These are phyloP conservation scores for Taenaris catops DNA, from an alignment of 2,888 invertebrate species.

Conservation along the genomic window DNA sequence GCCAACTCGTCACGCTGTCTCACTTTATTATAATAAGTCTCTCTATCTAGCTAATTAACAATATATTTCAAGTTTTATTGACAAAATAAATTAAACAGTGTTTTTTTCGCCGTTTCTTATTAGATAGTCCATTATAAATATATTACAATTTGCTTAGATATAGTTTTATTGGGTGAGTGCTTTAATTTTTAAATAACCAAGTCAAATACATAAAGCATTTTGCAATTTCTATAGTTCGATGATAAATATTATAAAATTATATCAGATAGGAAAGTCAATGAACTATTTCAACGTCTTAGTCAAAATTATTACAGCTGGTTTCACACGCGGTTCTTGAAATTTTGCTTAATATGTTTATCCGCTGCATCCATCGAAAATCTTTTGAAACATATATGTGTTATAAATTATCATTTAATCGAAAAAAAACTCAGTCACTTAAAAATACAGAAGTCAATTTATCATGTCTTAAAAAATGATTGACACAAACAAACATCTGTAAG, in stretches of 20 bases:
- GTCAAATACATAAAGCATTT: too few relatives aligned
- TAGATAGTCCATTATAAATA: too few relatives aligned
- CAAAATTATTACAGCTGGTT: conserved; percentile 2
- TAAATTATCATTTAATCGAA: conserved; percentile 9
- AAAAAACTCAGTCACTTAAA: conserved; percentile 11
- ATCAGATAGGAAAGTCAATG: background rate
- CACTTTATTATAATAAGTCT: conserved; percentile 7
- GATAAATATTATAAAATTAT: background rate
- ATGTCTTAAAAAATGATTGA: conserved; percentile 33
- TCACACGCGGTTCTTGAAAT: background rate
- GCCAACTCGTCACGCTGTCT: conserved; percentile 49
- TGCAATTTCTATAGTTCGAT: too few relatives aligned
- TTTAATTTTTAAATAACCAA: too few relatives aligned
- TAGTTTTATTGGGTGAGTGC: too few relatives aligned
- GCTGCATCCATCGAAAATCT: too few relatives aligned
- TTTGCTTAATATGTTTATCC: background rate
- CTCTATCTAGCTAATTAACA: background rate
- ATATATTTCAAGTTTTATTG: too few relatives aligned
- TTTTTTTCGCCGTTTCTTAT: too few relatives aligned
- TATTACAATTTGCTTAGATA: too few relatives aligned
- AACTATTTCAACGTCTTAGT: background rate
- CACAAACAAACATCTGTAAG: conserved; percentile 47
- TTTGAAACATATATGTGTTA: background rate
- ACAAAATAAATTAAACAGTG: too few relatives aligned
- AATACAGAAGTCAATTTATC: conserved; percentile 17